Evolutionary conservation across 2,888 invertebrate genomes (phyloP), one percentile per base, ranked within the genome.

Genomic region (Orthosia cruda): DNA sequence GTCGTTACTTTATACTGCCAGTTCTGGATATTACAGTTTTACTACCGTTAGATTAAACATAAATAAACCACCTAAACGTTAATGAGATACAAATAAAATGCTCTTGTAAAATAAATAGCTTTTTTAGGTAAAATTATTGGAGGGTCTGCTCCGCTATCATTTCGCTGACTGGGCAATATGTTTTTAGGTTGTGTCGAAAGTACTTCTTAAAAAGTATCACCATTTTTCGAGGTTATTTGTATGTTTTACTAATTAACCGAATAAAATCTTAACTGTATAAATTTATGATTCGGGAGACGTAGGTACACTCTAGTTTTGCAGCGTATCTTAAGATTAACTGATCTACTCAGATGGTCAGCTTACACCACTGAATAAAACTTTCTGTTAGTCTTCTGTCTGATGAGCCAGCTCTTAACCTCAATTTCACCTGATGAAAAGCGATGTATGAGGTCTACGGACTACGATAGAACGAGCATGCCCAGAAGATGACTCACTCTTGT

Each of bases 1-100:
- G 81, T 69, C 76, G 66, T 84, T 84, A 82, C 58, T 75, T 75
- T 80, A 71, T 69, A 82, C 50, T 70, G 58, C 69, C 69, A 13
- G 79, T 20, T 69, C 20, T n/a, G 54, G 23, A 23, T 61, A 65
- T 68, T 63, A 61, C 16, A 65, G 50, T 67, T 77, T 75, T 68
- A 59, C 13, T 26, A 20, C 12, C 11, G 16, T 26, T 32, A 18
- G n/a, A 23, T 47, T 49, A 72, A 52, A 45, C 40, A 45, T 7
- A 49, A 32, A 52, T 52, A 47, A 59, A 20, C 11, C 2, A 15
- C 13, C 18, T 45, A 45, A 45, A 45, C 16, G 52, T 32, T 16
- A 73, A 49, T 49, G 32, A 71, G 32, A 20, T 32, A 47, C 11
- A 40, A 57, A 49, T 5, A 13, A 40, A 40, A 40, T 40, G 40